phyloP scores from a whole-genome alignment of 2,113 vertebrate genomes.

The Corythoichthys intestinalis region DNA sequence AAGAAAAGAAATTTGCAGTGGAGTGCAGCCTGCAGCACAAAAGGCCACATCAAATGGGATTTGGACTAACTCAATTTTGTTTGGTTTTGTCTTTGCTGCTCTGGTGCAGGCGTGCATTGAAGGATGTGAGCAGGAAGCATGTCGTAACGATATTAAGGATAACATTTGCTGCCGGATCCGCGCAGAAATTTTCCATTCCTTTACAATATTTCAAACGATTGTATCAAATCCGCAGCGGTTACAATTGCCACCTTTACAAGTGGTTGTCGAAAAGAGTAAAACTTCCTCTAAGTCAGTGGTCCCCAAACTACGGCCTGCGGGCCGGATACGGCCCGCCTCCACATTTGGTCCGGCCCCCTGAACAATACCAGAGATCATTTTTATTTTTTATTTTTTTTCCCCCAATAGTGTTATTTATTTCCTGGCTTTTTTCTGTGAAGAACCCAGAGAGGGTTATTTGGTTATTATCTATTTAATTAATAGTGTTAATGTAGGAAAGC shows the following conservation, averaged over 20 bases:
- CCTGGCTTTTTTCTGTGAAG: too few relatives aligned
- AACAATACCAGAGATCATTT: too few relatives aligned
- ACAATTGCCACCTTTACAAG: neutral
- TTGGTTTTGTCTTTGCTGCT: neutral
- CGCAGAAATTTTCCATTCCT: neutral
- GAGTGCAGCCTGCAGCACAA: constrained; percentile 6
- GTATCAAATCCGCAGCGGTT: neutral
- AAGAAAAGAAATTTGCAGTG: neutral
- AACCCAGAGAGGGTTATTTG: too few relatives aligned
- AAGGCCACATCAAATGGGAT: neutral
- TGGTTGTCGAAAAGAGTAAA: too few relatives aligned
- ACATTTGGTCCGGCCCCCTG: too few relatives aligned
- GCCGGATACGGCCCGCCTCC: too few relatives aligned
- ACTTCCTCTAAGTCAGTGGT: too few relatives aligned
- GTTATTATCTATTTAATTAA: too few relatives aligned
- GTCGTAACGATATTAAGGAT: neutral
- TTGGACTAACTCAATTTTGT: constrained; percentile 1
- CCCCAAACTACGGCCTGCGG: too few relatives aligned
- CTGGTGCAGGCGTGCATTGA: neutral
- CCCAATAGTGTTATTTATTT: too few relatives aligned
- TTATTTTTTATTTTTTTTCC: too few relatives aligned
- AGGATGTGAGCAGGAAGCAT: neutral
- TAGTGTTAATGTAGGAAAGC: too few relatives aligned
- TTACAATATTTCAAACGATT: neutral
- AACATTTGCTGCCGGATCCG: neutral